Conservation (phyloP, 2,113 vertebrate species). For the Cryptotis parvus region DNA sequence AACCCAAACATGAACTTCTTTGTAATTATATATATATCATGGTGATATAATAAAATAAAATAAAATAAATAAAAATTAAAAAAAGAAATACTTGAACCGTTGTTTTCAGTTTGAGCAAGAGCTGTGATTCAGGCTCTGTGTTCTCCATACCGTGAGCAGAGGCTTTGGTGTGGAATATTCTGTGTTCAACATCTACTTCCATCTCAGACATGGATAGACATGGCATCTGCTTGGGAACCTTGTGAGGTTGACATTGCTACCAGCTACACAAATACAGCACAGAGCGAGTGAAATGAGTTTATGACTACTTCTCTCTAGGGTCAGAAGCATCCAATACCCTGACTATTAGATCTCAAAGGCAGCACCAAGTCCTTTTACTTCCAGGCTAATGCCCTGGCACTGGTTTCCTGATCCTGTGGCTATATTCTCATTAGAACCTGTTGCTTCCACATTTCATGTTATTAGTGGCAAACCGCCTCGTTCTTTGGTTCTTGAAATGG, state of each 20-base stretch:
- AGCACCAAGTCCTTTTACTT: not conserved
- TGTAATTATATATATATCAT: too few relatives aligned
- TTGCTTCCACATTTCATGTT: slow-evolving; percentile 59
- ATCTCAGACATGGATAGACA: not conserved
- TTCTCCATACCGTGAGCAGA: not conserved
- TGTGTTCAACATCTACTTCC: too few relatives aligned
- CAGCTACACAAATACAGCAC: not conserved
- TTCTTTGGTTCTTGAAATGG: slow-evolving; percentile 68
- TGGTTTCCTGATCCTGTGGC: not conserved
- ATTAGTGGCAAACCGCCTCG: slow-evolving; percentile 57
- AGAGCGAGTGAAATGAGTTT: not conserved
- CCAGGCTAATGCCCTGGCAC: slow-evolving; percentile 41
- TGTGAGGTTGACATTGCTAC: not conserved
- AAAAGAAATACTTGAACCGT: not conserved
- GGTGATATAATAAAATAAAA: too few relatives aligned
- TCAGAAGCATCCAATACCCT: not conserved
- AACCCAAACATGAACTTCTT: too few relatives aligned
- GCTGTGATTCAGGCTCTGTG: not conserved
- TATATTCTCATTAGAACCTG: slow-evolving; percentile 55
- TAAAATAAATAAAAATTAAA: too few relatives aligned
- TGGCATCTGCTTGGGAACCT: not conserved
- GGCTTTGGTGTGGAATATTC: not conserved
- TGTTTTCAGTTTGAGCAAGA: not conserved
- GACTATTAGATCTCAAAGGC: slow-evolving; percentile 11
- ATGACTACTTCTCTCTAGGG: not conserved